Base-by-base conservation (phyloP, 2,888 invertebrate genomes). In the Micoletzkya japonica region DNA sequence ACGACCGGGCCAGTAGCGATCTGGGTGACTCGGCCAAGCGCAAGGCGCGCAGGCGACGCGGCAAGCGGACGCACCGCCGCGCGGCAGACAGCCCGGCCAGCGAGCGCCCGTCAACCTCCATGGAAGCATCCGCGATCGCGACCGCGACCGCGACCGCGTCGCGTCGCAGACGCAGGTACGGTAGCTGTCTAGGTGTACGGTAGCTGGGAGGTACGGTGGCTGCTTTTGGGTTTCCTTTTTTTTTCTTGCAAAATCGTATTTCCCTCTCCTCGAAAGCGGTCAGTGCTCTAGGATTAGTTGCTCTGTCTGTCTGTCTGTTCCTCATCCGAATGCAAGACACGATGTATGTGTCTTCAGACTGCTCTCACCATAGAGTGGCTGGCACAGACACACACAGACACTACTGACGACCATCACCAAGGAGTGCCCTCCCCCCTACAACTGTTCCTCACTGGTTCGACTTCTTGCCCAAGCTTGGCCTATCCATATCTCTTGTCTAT, bases 311-410 rank as follows among this genome's bases (percentile, higher is more conserved):
- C n/a, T 28, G 7, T 60, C 3, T 1, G 28, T 26, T n/a, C 4
- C 44, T 10, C 32, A 32, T 30, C 30, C 14, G 30, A 44, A 28
- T 4, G 14, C 14, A 28, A 39, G 49, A 36, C 36, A 61, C 61
- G 49, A 34, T 49, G 28, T 4, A n/a, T 61, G 61, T 61, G 61
- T 49, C 61, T 61, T 61, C 61, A 61, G 61, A 61, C 32, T 20
- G 30, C 57, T 28, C 61, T 61, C 49, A n/a, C 20, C 10, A 26
- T 36, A 14, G 10, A 20, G 44, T 20, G 20, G 10, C 44, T 44
- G 10, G 20, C 44, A 44, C 44, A 44, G 20, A 14, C 44, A 44
- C 44, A 44, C 44, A n/a, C 44, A 44, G 10, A 10, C 20, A 14
- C 44, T 44, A 10, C 20, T 44, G 10, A 14, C 44, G 20, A 44